phyloP scores from a whole-genome alignment of 2,888 invertebrate genomes.

The Melolontha melolontha region DNA sequence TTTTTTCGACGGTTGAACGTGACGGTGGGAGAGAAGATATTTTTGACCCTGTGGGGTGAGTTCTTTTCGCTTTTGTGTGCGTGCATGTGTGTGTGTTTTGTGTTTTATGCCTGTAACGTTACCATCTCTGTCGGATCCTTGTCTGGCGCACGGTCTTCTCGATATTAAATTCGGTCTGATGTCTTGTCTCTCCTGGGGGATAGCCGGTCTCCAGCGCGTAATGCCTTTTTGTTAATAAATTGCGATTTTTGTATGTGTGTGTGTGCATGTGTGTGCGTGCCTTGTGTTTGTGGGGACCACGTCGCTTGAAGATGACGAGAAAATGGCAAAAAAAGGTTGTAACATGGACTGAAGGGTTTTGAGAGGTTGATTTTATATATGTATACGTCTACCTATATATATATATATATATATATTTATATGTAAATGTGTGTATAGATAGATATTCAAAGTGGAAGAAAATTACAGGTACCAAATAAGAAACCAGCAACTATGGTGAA shows the following conservation, averaged over 20 bases:
- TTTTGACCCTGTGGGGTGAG: constrained; percentile 5
- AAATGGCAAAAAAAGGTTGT: constrained; percentile 8
- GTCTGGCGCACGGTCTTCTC: constrained; percentile 31
- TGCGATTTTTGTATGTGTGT: constrained; percentile 37
- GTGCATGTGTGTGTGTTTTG: not conserved
- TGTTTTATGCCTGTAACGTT: constrained; percentile 16
- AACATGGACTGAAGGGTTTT: not conserved
- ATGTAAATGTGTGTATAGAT: no score
- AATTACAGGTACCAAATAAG: not conserved
- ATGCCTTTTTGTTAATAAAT: constrained; percentile 43
- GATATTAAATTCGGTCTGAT: constrained; percentile 63
- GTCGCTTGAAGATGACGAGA: constrained; percentile 15
- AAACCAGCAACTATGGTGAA: not conserved
- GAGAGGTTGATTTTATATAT: no score
- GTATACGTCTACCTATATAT: no score
- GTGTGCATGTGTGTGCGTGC: not conserved
- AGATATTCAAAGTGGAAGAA: not conserved
- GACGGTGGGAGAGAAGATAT: constrained; percentile 43
- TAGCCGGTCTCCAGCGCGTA: not conserved
- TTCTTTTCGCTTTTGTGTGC: no score
- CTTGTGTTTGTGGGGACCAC: constrained; percentile 8
- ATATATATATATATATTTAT: no score
- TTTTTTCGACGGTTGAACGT: constrained; percentile 48
- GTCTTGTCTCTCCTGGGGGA: constrained; percentile 52
- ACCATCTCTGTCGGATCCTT: constrained; percentile 8